Conservation (phyloP, 1,140 invertebrate genomes). For the Nasonia vitripennis region DNA sequence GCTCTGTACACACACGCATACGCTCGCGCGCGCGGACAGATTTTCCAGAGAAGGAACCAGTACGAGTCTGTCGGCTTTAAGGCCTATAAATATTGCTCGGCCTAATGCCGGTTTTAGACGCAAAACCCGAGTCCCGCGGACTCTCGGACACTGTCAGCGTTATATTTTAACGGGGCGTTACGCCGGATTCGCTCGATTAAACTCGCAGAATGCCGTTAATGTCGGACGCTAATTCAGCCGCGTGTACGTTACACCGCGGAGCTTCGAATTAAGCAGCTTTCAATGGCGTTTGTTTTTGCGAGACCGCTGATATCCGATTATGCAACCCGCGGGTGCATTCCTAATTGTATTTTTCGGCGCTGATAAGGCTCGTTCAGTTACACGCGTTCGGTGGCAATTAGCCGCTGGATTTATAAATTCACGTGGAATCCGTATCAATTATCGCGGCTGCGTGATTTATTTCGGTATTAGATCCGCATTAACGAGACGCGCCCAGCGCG, state of each 20-base stretch:
- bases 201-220: slow-evolving; percentile 37
- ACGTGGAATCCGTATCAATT: neutral
- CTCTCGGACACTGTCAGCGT: neutral
- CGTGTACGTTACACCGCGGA: neutral
- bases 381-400: neutral
- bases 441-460: neutral
- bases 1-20: neutral
- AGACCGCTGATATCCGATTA: slow-evolving; percentile 1
- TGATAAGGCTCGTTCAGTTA: neutral
- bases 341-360: neutral
- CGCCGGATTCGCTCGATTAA: slow-evolving; percentile 37
- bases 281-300: neutral
- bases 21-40: neutral
- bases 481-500: neutral
- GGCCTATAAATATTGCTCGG: slow-evolving; percentile 34
- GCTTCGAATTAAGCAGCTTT: neutral
- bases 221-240: neutral
- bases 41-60: slow-evolving; percentile 13
- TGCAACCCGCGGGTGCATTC: neutral
- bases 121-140: neutral
- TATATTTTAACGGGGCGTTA: slow-evolving; percentile 15
- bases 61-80: slow-evolving; percentile 23
- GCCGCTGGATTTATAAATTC: neutral
- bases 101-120: slow-evolving; percentile 36
- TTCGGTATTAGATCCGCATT: neutral